phyloP scores from a whole-genome alignment of 2,113 vertebrate species.

The Merops nubicus region DNA sequence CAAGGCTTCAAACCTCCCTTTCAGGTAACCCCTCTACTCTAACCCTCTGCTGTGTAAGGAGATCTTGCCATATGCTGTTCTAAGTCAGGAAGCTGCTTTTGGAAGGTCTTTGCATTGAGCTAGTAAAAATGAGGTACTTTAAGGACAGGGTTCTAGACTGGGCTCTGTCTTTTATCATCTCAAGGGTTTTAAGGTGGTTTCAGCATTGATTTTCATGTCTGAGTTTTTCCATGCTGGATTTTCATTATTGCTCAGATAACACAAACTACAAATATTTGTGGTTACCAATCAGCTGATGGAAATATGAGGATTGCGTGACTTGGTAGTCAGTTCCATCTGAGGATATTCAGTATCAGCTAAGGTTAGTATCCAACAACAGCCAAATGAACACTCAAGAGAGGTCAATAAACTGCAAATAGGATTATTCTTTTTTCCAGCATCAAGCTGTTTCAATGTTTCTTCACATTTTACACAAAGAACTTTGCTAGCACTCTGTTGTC shows the following conservation, averaged over 20 bases:
- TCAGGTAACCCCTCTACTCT: not conserved
- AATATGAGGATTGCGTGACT: slow-evolving; percentile 61
- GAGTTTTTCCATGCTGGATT: slow-evolving; percentile 73
- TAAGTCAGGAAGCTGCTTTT: not conserved
- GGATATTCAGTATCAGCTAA: slow-evolving; percentile 50
- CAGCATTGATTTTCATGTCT: slow-evolving; percentile 75
- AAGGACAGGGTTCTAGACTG: slow-evolving; percentile 70
- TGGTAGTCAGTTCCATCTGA: not conserved
- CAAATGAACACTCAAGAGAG: not conserved
- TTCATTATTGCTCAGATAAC: slow-evolving; percentile 70
- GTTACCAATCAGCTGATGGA: slow-evolving; percentile 66
- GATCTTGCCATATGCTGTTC: not conserved
- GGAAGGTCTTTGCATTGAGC: not conserved
- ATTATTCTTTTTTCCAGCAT: not conserved
- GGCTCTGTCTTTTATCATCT: slow-evolving; percentile 70
- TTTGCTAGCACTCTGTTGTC: not conserved
- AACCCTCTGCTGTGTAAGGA: not conserved
- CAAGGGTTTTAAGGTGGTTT: slow-evolving; percentile 74
- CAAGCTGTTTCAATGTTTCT: not conserved
- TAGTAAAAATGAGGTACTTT: slow-evolving; percentile 38
- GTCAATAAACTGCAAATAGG: slow-evolving; percentile 29
- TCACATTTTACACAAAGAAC: not conserved
- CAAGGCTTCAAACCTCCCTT: not conserved
- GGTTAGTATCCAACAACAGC: slow-evolving; percentile 28
- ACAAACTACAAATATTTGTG: slow-evolving; percentile 75